Percentiles rank a stretch among this genome's conserved stretches.
Conservation (phyloP, 2,797 vertebrate species). For the Gallinago nigripennis region DNA sequence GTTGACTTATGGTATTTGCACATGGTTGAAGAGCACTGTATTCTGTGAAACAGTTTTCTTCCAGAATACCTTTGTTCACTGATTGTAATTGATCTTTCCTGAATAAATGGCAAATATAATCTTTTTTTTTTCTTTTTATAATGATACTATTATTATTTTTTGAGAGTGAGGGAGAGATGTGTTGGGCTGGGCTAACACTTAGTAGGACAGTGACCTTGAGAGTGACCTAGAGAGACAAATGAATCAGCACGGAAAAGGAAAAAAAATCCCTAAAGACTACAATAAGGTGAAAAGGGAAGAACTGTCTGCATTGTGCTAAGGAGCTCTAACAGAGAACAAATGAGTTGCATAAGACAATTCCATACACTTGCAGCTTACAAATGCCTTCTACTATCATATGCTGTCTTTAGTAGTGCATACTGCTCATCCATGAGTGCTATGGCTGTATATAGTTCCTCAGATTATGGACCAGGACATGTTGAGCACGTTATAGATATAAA, state of each 20-base stretch:
- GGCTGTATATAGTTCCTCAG: neutral
- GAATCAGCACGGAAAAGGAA: neutral
- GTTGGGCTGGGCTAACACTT: neutral
- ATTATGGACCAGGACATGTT: neutral
- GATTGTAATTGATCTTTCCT: neutral
- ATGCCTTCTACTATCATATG: neutral
- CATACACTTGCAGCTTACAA: neutral
- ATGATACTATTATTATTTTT: neutral
- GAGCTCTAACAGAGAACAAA: neutral
- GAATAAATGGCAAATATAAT: slow-evolving; percentile 7
- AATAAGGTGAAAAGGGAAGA: neutral
- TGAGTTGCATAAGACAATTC: neutral
- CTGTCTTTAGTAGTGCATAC: neutral
- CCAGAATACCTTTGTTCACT: slow-evolving; percentile 11
- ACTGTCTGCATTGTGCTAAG: neutral
- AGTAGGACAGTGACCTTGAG: neutral
- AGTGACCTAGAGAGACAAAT: neutral
- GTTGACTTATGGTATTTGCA: neutral
- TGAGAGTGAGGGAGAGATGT: neutral
- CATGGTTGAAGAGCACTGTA: neutral
- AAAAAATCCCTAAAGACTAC: neutral
- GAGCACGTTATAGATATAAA: neutral
- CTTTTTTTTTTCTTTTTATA: neutral
- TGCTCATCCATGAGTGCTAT: neutral
- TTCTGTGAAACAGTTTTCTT: neutral